These are phyloP conservation scores for Watsonalla cultraria DNA, from an alignment of 2,888 invertebrate genomes.

Conservation along the genomic window DNA sequence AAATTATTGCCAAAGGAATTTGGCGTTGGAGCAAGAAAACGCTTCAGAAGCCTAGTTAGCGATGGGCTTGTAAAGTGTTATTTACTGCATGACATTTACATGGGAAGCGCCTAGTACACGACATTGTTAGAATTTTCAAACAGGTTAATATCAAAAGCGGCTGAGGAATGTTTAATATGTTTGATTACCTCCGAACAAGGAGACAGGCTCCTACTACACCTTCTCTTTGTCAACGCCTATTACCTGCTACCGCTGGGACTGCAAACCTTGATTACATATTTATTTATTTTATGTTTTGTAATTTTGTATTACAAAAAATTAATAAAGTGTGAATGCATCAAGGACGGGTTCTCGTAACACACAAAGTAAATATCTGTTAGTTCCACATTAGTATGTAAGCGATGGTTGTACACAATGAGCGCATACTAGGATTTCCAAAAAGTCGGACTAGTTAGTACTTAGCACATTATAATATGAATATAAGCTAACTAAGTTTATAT, in stretches of 20 bases:
- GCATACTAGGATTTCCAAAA: too few species aligned
- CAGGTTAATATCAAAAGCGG: slow-evolving; percentile 60
- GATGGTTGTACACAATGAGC: too few species aligned
- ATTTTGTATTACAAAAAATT: too few species aligned
- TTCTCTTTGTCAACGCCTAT: slow-evolving; percentile 21
- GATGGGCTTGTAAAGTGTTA: slow-evolving; percentile 10
- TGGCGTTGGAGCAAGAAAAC: slow-evolving; percentile 17
- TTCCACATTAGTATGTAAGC: too few species aligned
- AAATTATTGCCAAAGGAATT: slow-evolving; percentile 13
- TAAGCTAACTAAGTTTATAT: too few species aligned
- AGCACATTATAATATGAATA: too few species aligned
- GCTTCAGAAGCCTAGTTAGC: slow-evolving; percentile 19
- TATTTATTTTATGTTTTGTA: too few species aligned
- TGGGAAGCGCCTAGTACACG: slow-evolving; percentile 46
- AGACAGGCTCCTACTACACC: slow-evolving; percentile 33
- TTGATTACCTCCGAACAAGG: slow-evolving; percentile 55
- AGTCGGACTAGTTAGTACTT: too few species aligned
- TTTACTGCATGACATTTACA: slow-evolving; percentile 36
- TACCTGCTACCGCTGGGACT: slow-evolving; percentile 7
- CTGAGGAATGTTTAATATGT: slow-evolving; percentile 70
- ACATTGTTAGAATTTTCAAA: slow-evolving; percentile 70
- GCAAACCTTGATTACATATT: too few species aligned
- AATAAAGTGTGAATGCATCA: too few species aligned
- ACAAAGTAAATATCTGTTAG: too few species aligned
- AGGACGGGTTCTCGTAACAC: too few species aligned